phyloP scores from a whole-genome alignment of 2,797 vertebrate genomes.

The Eurystomus glaucurus region DNA sequence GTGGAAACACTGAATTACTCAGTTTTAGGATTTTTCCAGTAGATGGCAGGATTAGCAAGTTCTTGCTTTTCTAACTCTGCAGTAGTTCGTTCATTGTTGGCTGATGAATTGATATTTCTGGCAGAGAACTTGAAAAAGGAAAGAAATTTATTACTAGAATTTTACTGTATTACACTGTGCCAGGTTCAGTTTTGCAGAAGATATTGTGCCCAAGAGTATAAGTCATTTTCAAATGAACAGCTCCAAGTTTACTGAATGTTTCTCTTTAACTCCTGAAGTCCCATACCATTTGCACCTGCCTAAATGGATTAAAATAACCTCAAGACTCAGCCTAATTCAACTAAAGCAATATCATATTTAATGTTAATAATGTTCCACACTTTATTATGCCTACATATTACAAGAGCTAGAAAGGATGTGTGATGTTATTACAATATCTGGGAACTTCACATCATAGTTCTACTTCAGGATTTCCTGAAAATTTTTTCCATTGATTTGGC shows the following conservation, averaged over 20 bases:
- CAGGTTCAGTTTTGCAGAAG: slow-evolving; percentile 58
- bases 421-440: not conserved
- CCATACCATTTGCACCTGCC: not conserved
- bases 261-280: slow-evolving; percentile 42
- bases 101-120: slow-evolving; percentile 59
- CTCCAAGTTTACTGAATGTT: slow-evolving; percentile 21
- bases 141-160: slow-evolving; percentile 63
- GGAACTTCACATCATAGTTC: not conserved
- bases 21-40: slow-evolving; percentile 52
- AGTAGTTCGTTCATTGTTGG: slow-evolving; percentile 23
- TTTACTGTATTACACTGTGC: slow-evolving; percentile 50
- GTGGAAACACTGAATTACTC: not conserved
- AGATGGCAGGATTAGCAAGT: slow-evolving; percentile 73
- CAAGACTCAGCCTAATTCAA: not conserved
- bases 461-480: slow-evolving; percentile 38
- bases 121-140: slow-evolving; percentile 59
- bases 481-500: slow-evolving; percentile 3
- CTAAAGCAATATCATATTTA: not conserved
- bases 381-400: not conserved
- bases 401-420: slow-evolving; percentile 21
- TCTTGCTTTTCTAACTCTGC: slow-evolving; percentile 4
- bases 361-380: not conserved
- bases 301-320: not conserved
- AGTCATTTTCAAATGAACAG: slow-evolving; percentile 33
- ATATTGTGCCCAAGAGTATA: slow-evolving; percentile 34